These are phyloP conservation scores for Acleris cristana DNA, from an alignment of 2,888 invertebrate species.

Conservation along the genomic window DNA sequence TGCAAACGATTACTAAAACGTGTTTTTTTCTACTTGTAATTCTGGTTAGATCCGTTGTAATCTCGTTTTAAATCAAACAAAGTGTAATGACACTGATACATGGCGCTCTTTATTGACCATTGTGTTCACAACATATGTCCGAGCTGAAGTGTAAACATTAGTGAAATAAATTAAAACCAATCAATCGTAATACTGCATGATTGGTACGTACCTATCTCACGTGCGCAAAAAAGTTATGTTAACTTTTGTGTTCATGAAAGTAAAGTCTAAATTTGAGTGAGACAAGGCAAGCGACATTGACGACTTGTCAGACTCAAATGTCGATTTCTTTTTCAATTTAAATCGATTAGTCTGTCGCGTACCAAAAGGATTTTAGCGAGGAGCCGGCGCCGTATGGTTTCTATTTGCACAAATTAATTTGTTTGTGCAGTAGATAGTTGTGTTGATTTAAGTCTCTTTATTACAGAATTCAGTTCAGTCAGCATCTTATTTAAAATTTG, in stretches of 20 bases:
- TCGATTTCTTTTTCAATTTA: constrained; percentile 75
- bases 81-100: background rate
- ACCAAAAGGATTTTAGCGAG: constrained; percentile 40
- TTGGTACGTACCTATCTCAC: constrained; percentile 9
- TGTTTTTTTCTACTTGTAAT: background rate
- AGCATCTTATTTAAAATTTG: constrained; percentile 38
- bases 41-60: background rate
- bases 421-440: constrained; percentile 47
- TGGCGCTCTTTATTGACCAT: background rate
- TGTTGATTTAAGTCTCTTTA: constrained; percentile 30
- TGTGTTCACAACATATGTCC: constrained; percentile 22
- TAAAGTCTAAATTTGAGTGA: constrained; percentile 13
- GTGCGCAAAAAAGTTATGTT: background rate
- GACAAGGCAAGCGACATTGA: constrained; percentile 52
- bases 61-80: background rate
- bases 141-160: constrained; percentile 34
- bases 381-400: constrained; percentile 37
- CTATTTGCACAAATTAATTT: constrained; percentile 32
- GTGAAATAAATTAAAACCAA: constrained; percentile 58
- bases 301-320: constrained; percentile 67
- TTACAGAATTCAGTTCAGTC: no score
- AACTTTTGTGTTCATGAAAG: background rate
- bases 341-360: constrained; percentile 62
- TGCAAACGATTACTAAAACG: no score
- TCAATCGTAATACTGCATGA: constrained; percentile 54